Percentiles rank a stretch among this genome's conserved stretches.
Evolutionary conservation across 2,113 vertebrate genomes (phyloP).

Genomic region (Sphyrna mokarran): DNA sequence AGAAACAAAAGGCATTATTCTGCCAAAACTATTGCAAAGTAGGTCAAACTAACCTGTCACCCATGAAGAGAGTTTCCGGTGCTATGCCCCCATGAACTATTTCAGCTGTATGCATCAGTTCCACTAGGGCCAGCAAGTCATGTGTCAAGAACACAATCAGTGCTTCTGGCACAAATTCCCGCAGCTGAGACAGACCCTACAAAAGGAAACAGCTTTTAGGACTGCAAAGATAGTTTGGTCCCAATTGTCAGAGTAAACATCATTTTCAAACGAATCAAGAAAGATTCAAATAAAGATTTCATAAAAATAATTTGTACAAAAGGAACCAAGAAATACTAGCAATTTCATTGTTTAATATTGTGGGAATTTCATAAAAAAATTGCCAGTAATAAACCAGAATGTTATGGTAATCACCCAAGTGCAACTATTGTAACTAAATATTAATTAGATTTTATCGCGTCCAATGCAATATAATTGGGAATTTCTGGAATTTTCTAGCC

Average conservation of each 20-base stretch:
- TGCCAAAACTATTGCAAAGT: not conserved
- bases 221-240: not conserved
- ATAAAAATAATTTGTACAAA: not conserved
- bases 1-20: not conserved
- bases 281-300: not conserved
- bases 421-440: not conserved
- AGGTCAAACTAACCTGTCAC: constrained; percentile 51
- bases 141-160: constrained; percentile 48
- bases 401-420: not conserved
- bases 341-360: not conserved
- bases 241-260: not conserved
- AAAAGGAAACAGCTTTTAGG: not conserved
- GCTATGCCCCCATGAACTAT: constrained; percentile 69
- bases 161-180: constrained; percentile 42
- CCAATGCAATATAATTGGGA: not conserved
- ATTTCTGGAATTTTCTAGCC: not conserved
- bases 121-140: constrained; percentile 62
- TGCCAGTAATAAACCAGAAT: not conserved
- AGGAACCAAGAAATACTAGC: not conserved
- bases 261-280: not conserved
- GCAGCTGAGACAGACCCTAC: not conserved
- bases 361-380: not conserved
- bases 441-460: not conserved
- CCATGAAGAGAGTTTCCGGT: constrained; percentile 59
- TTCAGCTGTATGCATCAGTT: constrained; percentile 64